phyloP scores from a whole-genome alignment of 2,113 vertebrate species.

The Micromys minutus region DNA sequence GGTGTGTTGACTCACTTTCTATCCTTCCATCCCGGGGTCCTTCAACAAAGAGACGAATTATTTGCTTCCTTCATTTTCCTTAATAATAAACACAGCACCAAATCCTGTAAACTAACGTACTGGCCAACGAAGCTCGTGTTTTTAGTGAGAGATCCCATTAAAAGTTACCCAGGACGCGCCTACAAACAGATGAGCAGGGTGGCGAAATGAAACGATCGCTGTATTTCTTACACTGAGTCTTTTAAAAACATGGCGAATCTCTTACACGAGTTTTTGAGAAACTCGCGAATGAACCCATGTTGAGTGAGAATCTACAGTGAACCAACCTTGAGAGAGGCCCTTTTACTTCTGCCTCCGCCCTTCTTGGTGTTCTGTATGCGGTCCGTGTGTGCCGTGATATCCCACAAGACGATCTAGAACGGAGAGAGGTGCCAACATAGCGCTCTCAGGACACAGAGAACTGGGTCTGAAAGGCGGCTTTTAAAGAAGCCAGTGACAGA shows the following conservation, averaged over 20 bases:
- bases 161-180: background rate
- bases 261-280: background rate
- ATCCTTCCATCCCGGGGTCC: background rate
- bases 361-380: constrained; percentile 83
- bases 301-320: background rate
- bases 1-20: background rate
- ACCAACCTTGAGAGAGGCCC: constrained; percentile 74
- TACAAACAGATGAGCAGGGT: background rate
- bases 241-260: background rate
- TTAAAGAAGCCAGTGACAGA: background rate
- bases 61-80: constrained; percentile 13
- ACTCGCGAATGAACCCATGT: background rate
- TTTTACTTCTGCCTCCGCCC: constrained; percentile 68
- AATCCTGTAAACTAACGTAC: background rate
- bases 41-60: background rate
- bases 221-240: background rate
- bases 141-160: background rate
- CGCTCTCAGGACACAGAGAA: background rate
- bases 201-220: background rate
- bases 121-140: background rate
- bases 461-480: background rate
- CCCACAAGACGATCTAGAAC: constrained; percentile 92
- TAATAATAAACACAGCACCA: background rate
- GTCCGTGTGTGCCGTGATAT: constrained; percentile 88
- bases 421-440: constrained; percentile 1